Base-by-base conservation (phyloP, 2,113 vertebrate species). In the Propithecus coquereli region DNA sequence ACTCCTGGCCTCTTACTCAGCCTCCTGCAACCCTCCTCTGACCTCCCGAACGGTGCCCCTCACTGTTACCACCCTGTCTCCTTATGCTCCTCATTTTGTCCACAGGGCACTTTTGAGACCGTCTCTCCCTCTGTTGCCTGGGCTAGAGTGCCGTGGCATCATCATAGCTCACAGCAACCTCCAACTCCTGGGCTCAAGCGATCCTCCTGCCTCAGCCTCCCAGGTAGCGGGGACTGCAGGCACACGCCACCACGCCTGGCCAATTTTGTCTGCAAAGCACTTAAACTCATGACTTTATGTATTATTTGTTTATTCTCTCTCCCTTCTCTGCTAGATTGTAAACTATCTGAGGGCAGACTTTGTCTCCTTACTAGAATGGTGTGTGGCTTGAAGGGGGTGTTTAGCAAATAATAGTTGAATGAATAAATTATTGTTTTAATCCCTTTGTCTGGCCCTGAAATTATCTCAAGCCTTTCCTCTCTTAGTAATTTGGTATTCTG, bases 401-500 rank as follows among this genome's bases (percentile, higher is more conserved):
- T 68, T 43, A 79, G 14, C 45, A 77, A 34, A 2, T 32, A 16
- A 54, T 32, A 8, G 52, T 0, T 5, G 27, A 84, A 47, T 2
- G 34, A 81, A 17, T 7, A 22, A 50, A 22, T 32, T 2, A 9
- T 2, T 14, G 70, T 14, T 83, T 27, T 2, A 27, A 11, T 40
- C 25, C 20, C 47, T 59, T 45, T 20, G 20, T 88, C 66, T 80
- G 20, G 63, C 45, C 54, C 63, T 43, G 30, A 66, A 45, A 18
- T 9, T 3, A 25, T n/a, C 7, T 6, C 4, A 37, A 71, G 61
- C 30, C 12, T 11, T 47, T 40, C 12, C 47, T 1, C 23, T 3
- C 0, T 2, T 0, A 2, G n/a, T 22, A 27, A 6, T 0, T 12
- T 3, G 22, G 27, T 14, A 1, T 3, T n/a, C 54, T 12, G 16